Evolutionary conservation across 1,140 invertebrate genomes (phyloP).

Genomic region (Eciton burchellii): DNA sequence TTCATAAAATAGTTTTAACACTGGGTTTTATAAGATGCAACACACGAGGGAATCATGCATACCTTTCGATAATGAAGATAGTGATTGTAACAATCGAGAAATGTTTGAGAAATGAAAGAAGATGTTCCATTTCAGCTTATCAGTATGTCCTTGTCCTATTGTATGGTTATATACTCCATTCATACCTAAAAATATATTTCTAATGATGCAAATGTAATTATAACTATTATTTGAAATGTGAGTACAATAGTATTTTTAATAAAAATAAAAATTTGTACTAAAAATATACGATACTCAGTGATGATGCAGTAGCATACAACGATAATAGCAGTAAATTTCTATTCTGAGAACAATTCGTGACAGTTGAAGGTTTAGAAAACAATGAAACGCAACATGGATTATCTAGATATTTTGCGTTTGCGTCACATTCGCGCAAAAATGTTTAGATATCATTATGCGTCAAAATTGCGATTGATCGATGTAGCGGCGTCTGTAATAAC

Average conservation of each 20-base stretch:
- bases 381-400: neutral
- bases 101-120: neutral
- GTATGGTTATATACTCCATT: slow-evolving; percentile 22
- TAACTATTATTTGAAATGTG: neutral
- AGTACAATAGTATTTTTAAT: neutral
- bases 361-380: neutral
- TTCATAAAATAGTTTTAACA: neutral
- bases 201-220: neutral
- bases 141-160: slow-evolving; percentile 37
- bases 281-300: neutral
- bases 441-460: neutral
- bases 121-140: slow-evolving; percentile 26
- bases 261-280: neutral
- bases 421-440: neutral
- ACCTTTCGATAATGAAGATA: neutral
- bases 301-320: neutral
- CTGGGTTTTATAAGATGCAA: neutral
- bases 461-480: neutral
- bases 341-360: neutral
- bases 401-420: neutral
- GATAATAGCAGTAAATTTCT: neutral
- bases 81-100: no score
- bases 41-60: neutral
- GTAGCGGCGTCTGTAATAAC: neutral
- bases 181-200: slow-evolving; percentile 4